phyloP scores from a whole-genome alignment of 1,140 invertebrate species.

The Belonocnema kinseyi region DNA sequence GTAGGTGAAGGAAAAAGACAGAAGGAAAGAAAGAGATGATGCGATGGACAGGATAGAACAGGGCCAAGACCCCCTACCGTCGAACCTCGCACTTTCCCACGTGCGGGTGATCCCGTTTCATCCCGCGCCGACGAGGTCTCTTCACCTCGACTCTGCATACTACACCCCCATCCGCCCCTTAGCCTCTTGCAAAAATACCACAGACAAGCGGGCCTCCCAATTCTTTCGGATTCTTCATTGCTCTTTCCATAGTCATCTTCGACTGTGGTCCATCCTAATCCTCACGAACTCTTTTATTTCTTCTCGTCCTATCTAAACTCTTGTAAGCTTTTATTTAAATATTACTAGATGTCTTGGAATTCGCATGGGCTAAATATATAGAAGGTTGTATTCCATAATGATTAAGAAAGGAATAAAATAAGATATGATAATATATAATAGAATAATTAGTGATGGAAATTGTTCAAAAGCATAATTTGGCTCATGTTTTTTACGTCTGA shows the following conservation, averaged over 20 bases:
- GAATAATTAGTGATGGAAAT: no score
- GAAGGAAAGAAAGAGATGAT: slow-evolving; percentile 55
- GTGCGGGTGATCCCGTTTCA: slow-evolving; percentile 75
- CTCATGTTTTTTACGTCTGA: no score
- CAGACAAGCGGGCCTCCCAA: slow-evolving; percentile 11
- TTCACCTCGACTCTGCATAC: slow-evolving; percentile 64
- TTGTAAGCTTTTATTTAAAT: not conserved
- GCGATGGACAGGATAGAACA: slow-evolving; percentile 59
- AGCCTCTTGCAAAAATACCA: slow-evolving; percentile 37
- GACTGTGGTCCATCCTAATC: slow-evolving; percentile 29
- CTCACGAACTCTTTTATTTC: not conserved
- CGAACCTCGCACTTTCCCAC: slow-evolving; percentile 74
- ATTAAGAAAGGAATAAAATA: no score
- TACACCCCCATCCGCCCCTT: slow-evolving; percentile 49
- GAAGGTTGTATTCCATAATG: no score
- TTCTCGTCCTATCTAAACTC: not conserved
- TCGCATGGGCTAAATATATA: no score
- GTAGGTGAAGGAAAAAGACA: slow-evolving; percentile 43
- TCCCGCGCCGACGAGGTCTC: slow-evolving; percentile 68
- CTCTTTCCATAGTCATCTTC: slow-evolving; percentile 26
- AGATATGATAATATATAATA: no score
- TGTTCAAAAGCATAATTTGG: no score
- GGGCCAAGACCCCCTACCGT: slow-evolving; percentile 70
- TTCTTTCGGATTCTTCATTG: not conserved
- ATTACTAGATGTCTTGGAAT: no score